Evolutionary conservation across 1,140 invertebrate genomes (phyloP).

Genomic region (Onthophagus taurus): DNA sequence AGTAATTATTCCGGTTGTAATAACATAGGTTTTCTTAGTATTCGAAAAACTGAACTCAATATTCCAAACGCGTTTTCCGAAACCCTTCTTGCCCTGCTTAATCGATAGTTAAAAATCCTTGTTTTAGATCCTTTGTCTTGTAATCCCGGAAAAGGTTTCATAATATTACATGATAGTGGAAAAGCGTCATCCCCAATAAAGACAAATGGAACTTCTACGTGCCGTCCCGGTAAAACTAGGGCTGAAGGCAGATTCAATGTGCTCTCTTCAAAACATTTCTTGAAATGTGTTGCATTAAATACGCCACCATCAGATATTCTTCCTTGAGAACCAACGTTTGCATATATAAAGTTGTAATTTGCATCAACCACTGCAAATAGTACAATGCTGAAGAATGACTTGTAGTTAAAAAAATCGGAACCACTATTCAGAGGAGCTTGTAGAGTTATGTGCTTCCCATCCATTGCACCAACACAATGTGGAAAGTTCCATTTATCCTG

Average conservation of each 20-base stretch:
- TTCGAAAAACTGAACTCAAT: conserved; percentile 28
- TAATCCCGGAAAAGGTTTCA: conserved; percentile 22
- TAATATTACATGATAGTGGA: conserved; percentile 22
- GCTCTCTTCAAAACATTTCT: not conserved
- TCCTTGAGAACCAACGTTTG: conserved; percentile 40
- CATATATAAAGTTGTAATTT: conserved; percentile 38
- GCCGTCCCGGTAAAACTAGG: conserved; percentile 13
- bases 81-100: conserved; percentile 31
- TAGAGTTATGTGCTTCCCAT: conserved; percentile 27
- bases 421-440: conserved; percentile 7
- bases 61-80: conserved; percentile 40
- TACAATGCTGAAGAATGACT: conserved; percentile 38
- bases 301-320: conserved; percentile 35
- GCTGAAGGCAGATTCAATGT: not conserved
- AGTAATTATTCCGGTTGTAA: conserved; percentile 24
- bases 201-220: conserved; percentile 20
- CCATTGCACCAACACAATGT: conserved; percentile 30
- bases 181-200: conserved; percentile 29
- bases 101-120: conserved; percentile 41
- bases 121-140: conserved; percentile 15
- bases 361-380: conserved; percentile 42
- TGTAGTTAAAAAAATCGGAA: conserved; percentile 33
- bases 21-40: conserved; percentile 30
- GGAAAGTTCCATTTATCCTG: conserved; percentile 27
- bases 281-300: conserved; percentile 14